Evolutionary conservation across 2,113 vertebrate species (phyloP).

Genomic region (Protobothrops mucrosquamatus): DNA sequence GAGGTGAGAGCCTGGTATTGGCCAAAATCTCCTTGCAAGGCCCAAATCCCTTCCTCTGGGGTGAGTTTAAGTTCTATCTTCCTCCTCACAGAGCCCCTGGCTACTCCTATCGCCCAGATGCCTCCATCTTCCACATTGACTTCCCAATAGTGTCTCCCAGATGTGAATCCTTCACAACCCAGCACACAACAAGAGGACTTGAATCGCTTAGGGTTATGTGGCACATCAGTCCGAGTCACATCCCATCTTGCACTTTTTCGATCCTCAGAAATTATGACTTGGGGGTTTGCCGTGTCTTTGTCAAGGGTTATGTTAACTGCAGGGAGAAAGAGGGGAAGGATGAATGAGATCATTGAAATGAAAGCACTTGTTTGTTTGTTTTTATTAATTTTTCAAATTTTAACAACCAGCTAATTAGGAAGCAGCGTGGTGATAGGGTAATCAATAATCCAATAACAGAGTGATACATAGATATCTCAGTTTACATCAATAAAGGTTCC

Average conservation of each 20-base stretch:
- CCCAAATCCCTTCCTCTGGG: constrained; percentile 76
- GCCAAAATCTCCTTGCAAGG: constrained; percentile 65
- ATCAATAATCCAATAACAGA: too few species aligned
- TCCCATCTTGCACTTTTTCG: constrained; percentile 65
- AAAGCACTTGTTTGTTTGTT: neutral
- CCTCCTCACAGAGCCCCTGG: constrained; percentile 68
- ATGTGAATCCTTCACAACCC: constrained; percentile 61
- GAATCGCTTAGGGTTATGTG: constrained; percentile 63
- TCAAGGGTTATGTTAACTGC: constrained; percentile 65
- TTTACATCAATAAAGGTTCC: too few species aligned
- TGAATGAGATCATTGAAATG: neutral
- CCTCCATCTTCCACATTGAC: constrained; percentile 74
- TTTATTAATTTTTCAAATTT: neutral
- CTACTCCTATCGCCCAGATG: constrained; percentile 75
- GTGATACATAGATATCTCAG: too few species aligned
- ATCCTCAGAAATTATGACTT: constrained; percentile 69
- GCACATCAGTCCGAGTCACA: constrained; percentile 20
- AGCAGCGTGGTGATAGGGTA: too few species aligned
- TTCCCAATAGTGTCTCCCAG: constrained; percentile 74
- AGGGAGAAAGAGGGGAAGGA: neutral
- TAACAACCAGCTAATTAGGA: too few species aligned
- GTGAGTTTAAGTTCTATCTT: constrained; percentile 72
- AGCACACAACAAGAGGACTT: constrained; percentile 70
- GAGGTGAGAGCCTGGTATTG: constrained; percentile 68
- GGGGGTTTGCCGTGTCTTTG: constrained; percentile 68